A percentile compares a stretch with the other conserved stretches of the same genome.
Conservation (phyloP, 2,888 invertebrate species). For the Rhagonycha lutea region DNA sequence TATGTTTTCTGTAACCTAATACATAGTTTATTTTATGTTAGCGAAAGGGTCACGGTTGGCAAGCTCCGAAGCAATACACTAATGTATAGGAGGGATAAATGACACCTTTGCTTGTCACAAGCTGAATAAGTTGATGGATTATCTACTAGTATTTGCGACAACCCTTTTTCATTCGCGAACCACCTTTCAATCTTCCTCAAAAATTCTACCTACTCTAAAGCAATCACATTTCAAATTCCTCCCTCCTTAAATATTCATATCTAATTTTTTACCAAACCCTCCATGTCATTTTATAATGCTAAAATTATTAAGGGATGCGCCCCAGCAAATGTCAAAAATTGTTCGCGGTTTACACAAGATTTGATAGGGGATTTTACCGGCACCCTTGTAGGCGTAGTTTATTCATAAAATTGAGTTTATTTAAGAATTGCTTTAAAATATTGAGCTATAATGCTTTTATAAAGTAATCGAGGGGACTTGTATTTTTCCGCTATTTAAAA, state of each 20-base stretch:
- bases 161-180: slow-evolving; percentile 34
- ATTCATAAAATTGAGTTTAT: slow-evolving; percentile 25
- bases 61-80: slow-evolving; percentile 48
- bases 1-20: slow-evolving; percentile 17
- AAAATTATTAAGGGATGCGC: slow-evolving; percentile 44
- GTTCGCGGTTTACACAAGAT: slow-evolving; percentile 54
- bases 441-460: not conserved
- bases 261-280: not conserved
- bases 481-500: not conserved
- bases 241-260: not conserved
- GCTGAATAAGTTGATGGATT: slow-evolving; percentile 51
- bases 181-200: slow-evolving; percentile 8
- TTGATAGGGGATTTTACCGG: slow-evolving; percentile 48
- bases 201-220: slow-evolving; percentile 6
- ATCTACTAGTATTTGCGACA: slow-evolving; percentile 38
- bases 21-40: slow-evolving; percentile 19
- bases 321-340: slow-evolving; percentile 52
- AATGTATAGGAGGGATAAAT: slow-evolving; percentile 50
- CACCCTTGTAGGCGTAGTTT: slow-evolving; percentile 9
- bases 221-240: not conserved
- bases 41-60: slow-evolving; percentile 38
- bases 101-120: slow-evolving; percentile 50
- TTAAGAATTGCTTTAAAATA: slow-evolving; percentile 22
- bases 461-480: not conserved
- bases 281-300: slow-evolving; percentile 50